These are phyloP conservation scores for Periophthalmodon schlosseri DNA, from an alignment of 2,113 vertebrate species.

Conservation along the genomic window DNA sequence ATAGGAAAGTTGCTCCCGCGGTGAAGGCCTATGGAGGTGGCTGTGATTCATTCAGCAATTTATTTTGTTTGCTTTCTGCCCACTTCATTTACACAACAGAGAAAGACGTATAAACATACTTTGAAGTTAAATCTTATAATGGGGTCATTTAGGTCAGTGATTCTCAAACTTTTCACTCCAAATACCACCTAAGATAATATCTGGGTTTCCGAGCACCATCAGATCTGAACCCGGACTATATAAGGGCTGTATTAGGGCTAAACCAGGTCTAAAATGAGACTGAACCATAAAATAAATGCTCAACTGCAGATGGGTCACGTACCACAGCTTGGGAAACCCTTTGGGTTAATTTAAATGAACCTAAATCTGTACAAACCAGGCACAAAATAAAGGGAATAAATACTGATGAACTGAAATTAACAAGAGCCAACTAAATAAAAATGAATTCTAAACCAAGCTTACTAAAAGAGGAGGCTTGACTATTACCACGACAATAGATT, in stretches of 20 bases:
- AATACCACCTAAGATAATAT: neutral
- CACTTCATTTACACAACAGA: conserved; percentile 35
- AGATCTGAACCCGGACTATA: neutral
- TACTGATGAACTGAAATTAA: neutral
- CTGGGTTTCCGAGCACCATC: neutral
- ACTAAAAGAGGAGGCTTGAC: too few species aligned
- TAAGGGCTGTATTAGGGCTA: neutral
- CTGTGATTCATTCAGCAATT: conserved; percentile 73
- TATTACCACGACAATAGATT: neutral
- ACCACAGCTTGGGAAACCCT: neutral
- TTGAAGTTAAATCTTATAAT: neutral
- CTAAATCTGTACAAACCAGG: neutral
- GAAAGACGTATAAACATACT: conserved; percentile 33
- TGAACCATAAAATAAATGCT: too few species aligned
- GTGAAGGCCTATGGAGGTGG: conserved; percentile 67
- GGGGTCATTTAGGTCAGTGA: neutral
- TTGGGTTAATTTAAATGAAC: neutral
- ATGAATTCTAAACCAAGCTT: too few species aligned
- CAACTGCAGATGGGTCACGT: neutral
- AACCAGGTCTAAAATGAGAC: neutral
- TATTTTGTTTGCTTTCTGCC: conserved; percentile 46
- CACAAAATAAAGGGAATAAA: neutral
- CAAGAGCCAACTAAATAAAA: neutral
- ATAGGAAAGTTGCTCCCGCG: conserved; percentile 68
- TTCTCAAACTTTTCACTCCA: too few species aligned